Evolutionary conservation across 2,888 invertebrate genomes (phyloP).

Genomic region (Nomada ruficornis): DNA sequence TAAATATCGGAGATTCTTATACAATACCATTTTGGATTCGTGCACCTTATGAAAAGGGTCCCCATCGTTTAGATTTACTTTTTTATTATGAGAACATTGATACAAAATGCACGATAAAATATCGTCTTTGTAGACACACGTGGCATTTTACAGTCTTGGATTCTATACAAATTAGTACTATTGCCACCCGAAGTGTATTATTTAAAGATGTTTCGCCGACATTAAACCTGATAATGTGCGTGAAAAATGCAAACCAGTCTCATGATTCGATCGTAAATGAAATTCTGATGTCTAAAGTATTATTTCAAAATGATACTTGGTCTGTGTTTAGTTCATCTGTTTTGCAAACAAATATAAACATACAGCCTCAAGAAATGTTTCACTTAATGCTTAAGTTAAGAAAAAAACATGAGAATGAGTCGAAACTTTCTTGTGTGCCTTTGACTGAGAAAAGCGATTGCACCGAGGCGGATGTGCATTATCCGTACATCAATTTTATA

Average conservation of each 20-base stretch:
- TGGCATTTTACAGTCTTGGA: slow-evolving; percentile 88
- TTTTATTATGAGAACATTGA: slow-evolving; percentile 89
- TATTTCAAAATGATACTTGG: slow-evolving; percentile 88
- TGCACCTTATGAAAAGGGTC: slow-evolving; percentile 88
- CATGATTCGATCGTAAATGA: slow-evolving; percentile 87
- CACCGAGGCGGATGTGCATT: slow-evolving; percentile 73
- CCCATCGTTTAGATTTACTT: slow-evolving; percentile 88
- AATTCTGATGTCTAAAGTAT: slow-evolving; percentile 87
- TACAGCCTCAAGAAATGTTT: slow-evolving; percentile 85
- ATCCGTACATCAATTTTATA: slow-evolving; percentile 85
- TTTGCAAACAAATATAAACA: slow-evolving; percentile 80
- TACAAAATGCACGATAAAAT: slow-evolving; percentile 82
- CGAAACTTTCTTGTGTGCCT: slow-evolving; percentile 82
- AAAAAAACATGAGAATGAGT: slow-evolving; percentile 73
- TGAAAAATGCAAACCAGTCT: slow-evolving; percentile 89
- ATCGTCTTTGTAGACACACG: slow-evolving; percentile 88
- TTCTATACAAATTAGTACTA: slow-evolving; percentile 86
- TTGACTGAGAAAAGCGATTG: slow-evolving; percentile 73
- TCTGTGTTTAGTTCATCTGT: slow-evolving; percentile 84
- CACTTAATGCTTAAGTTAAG: slow-evolving; percentile 85
- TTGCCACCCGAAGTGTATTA: slow-evolving; percentile 85
- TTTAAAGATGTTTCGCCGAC: slow-evolving; percentile 83
- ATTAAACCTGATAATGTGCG: slow-evolving; percentile 88
- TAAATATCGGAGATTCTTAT: slow-evolving; percentile 86
- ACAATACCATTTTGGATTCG: slow-evolving; percentile 88